Base-by-base conservation (phyloP, 2,888 invertebrate genomes). In the Nemotelus pantherinus region DNA sequence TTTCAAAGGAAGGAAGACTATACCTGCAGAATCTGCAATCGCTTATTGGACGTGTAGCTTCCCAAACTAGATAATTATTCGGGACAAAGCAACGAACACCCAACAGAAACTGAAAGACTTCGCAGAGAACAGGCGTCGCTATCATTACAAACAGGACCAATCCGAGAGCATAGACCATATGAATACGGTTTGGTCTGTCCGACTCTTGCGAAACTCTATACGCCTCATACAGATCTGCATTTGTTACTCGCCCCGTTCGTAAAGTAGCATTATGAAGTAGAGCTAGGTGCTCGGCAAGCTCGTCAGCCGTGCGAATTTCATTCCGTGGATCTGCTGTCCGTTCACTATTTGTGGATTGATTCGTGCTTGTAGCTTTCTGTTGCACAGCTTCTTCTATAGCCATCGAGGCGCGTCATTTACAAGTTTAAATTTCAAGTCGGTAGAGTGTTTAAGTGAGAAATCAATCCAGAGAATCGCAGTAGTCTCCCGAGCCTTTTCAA, bases 51-150 rank as follows among this genome's bases (percentile, higher is more conserved):
- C 96, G 89, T 43, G 95, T 93, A 75, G 94, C 93, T 88, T 96
- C 96, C 95, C 95, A 95, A 81, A 95, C 88, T 79, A 96, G 89
- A 85, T 94, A 94, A 88, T 95, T 95, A 86, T 94, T 94, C 81
- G 93, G 92, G 84, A 96, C 84, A 80, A 95, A 87, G 87, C 96
- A 96, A 83, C 94, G 90, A 81, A 91, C 88, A 82, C 91, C 90
- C 81, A 91, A 82, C 81, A 90, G 81, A 82, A 86, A 86, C 7
- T 85, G 84, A 47, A 87, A 84, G 10, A 83, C 81, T 78, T 86
- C 85, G 72, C 87, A 86, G 67, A 86, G 83, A 55, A 86, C 80
- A 2, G 87, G 87, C 3, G 87, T 86, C 41, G 85, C 84, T 5
- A 87, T 79, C 83, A 86, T 81, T 57, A 86, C 84, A 25, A 86